Evolutionary conservation across 92 coral and sea anemone species (phyloP), one percentile per base, ranked within the genome.

Genomic region (Phenganax marumi): DNA sequence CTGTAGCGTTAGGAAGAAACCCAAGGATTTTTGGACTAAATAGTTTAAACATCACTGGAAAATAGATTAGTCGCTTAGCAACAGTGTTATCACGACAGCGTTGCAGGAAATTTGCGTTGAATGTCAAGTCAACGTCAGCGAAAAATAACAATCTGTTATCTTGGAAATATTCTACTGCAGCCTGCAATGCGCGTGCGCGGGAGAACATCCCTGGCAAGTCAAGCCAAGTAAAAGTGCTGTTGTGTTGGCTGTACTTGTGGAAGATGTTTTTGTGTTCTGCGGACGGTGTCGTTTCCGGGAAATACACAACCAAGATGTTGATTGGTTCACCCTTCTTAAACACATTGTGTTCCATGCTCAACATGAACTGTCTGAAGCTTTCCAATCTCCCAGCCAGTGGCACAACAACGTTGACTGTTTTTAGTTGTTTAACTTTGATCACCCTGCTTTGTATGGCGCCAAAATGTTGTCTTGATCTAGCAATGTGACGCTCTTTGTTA

Each of bases 41-140:
- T 76, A 92, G 93, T 81, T 97, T 94, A 50, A 93, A 93, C 10
- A 93, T 97, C 90, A 93, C 91, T 6, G 97, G 97, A 49, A 91
- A 93, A 77, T 93, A 94, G 0, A 92, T 97, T 69, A 84, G 93
- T 78, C 92, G 90, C 16, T 92, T 91, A 11, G 89, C 68, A 47
- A 81, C 83, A 18, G 97, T 84, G 79, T 93, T 92, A 82, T 83
- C 85, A 50, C 94, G 97, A 55, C 97, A 91, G 47, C 97, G 97
- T 73, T 93, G 85, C 39, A 93, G 92, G 68, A 93, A 93, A 24
- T 84, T 91, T 11, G 82, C 82, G 77, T 90, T 83, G 49, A 93
- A 93, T 6, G 89, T 86, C 81, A 93, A 79, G 61, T 93, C 97
- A 8, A 92, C 97, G 81, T 93, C 97, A 48, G 97, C 91, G 69